phyloP scores from a whole-genome alignment of 2,113 vertebrate species.

The Pseudopipra pipra region DNA sequence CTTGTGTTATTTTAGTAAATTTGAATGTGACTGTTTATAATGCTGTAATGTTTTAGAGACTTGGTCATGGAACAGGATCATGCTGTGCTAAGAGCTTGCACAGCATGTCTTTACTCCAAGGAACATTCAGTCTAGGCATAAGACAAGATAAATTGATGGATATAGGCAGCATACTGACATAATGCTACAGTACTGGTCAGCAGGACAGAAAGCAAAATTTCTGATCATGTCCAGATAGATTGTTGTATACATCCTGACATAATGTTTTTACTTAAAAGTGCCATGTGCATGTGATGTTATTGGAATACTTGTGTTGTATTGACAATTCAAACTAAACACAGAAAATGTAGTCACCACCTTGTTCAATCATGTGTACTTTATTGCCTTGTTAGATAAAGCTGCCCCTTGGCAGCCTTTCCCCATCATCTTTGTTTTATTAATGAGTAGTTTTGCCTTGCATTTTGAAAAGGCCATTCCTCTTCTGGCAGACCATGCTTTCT shows the following conservation, averaged over 20 bases:
- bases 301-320: neutral
- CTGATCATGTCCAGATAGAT: neutral
- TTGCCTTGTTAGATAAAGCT: constrained; percentile 55
- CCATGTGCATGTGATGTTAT: neutral
- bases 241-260: neutral
- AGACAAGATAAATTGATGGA: neutral
- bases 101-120: neutral
- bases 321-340: neutral
- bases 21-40: neutral
- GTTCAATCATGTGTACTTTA: constrained; percentile 34
- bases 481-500: constrained; percentile 29
- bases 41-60: neutral
- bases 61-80: neutral
- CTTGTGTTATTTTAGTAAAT: neutral
- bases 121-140: neutral
- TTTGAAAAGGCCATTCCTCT: constrained; percentile 42
- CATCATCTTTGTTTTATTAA: constrained; percentile 62
- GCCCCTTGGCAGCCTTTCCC: constrained; percentile 57
- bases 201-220: neutral
- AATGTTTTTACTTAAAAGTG: neutral
- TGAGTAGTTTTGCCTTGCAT: constrained; percentile 54
- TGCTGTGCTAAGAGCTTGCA: neutral
- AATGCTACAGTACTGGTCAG: neutral
- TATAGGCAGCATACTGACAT: neutral
- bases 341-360: constrained; percentile 31